Conservation (phyloP, 2,797 vertebrate genomes). For the Enteromius treurensis region DNA sequence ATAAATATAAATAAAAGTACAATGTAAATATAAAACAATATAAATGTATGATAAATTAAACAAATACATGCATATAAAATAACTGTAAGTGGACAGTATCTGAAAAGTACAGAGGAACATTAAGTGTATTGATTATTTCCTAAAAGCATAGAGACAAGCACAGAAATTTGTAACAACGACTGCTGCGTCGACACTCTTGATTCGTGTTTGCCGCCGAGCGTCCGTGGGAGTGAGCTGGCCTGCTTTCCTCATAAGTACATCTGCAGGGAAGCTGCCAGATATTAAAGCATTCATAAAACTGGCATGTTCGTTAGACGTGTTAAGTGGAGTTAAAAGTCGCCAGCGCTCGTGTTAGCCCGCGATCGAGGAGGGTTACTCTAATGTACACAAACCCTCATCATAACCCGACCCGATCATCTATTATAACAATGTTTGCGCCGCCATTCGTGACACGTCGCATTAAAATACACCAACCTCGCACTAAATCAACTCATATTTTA, state of each 20-base stretch:
- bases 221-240: conserved; percentile 28
- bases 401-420: conserved; percentile 8
- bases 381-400: conserved; percentile 22
- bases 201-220: conserved; percentile 21
- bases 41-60: no score
- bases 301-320: conserved; percentile 58
- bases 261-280: conserved; percentile 51
- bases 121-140: neutral
- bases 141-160: neutral
- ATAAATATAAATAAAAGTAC: no score
- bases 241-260: conserved; percentile 53
- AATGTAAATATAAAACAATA: no score
- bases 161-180: neutral
- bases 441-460: neutral
- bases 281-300: conserved; percentile 62
- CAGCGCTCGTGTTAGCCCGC: conserved; percentile 52
- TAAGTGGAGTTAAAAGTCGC: conserved; percentile 61
- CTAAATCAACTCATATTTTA: conserved; percentile 25
- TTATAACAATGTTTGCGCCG: conserved; percentile 18
- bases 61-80: neutral
- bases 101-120: neutral
- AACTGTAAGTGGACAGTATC: neutral
- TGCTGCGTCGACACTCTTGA: neutral
- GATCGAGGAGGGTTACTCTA: neutral
- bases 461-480: conserved; percentile 4